Conservation (phyloP, 92 coral and sea anemone genomes). For the Muricea muricata region DNA sequence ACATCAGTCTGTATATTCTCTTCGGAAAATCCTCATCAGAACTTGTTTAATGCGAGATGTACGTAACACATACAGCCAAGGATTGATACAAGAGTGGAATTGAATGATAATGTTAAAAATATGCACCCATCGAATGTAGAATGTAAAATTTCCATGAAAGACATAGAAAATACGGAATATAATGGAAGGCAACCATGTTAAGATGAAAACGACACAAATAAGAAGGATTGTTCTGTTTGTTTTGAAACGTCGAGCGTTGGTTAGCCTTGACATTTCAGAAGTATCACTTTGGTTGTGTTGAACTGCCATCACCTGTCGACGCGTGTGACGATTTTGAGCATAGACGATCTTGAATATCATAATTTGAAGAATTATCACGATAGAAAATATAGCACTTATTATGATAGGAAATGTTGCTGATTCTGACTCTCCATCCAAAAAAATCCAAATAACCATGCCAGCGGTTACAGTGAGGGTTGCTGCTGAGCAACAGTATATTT, state of each 20-base stretch:
- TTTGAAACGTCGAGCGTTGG: slow-evolving; percentile 13
- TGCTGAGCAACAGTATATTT: neutral
- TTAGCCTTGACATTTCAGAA: neutral
- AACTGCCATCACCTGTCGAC: slow-evolving; percentile 2
- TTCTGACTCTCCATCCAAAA: neutral
- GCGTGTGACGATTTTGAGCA: neutral
- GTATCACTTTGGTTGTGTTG: neutral
- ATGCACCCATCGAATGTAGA: neutral
- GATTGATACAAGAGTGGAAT: slow-evolving; percentile 13
- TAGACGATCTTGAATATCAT: slow-evolving; percentile 13
- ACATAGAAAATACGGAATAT: neutral
- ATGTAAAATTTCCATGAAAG: neutral
- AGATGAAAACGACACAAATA: slow-evolving; percentile 10
- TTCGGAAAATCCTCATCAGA: neutral
- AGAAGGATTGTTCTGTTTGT: slow-evolving; percentile 1
- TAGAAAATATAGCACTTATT: neutral
- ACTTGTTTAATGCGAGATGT: slow-evolving; percentile 1
- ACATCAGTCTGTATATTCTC: too few relatives aligned
- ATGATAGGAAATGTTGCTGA: neutral
- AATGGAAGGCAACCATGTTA: slow-evolving; percentile 10
- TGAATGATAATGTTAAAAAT: neutral
- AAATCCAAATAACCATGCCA: neutral
- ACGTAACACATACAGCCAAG: neutral
- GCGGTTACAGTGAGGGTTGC: neutral
- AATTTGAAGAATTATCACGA: neutral